Base-by-base conservation (phyloP, 2,797 vertebrate genomes). In the Ispidina lecontei region DNA sequence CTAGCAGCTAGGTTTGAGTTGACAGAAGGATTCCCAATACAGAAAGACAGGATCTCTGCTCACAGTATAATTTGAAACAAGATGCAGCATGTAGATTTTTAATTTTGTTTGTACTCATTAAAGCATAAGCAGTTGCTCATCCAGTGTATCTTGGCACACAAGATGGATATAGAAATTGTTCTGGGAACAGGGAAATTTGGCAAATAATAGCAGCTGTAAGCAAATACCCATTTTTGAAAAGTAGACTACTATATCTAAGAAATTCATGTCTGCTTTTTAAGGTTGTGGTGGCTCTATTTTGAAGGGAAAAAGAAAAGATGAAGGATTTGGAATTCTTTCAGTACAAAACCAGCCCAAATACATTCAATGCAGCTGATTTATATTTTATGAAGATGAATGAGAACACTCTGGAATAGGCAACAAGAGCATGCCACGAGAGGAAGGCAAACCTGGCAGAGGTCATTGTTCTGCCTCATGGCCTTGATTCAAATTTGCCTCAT, bases 51-150 rank as follows among this genome's bases (percentile, higher is more conserved):
- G 4, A 19, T 72, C n/a, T 90, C 43, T 80, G 51, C 26, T 91
- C 62, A 69, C 2, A 0, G 10, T 74, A 41, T 31, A 37, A 80
- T 94, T 71, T 87, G 43, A 91, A 94, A 93, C 51, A 85, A 85
- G 80, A 91, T 31, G 75, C 35, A 91, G 55, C 59, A 60, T 81
- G 65, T 87, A 84, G 51, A 54, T 33, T 93, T 92, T 85, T 90
- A 81, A 94, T 94, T 95, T 90, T 2, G 3, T 91, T 94, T 94
- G 86, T 90, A 72, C 69, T 92, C 86, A 90, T 94, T 94, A 94
- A 94, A 89, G 59, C 81, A 74, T 85, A 77, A 93, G 47, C 67
- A 73, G 72, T 83, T 93, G 75, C 21, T 96, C 81, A 70, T 93
- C 90, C 5, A 2, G 25, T 79, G 58, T 82, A 46, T 87, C 69